phyloP scores from a whole-genome alignment of 2,113 vertebrate genomes.

The Bettongia penicillata region DNA sequence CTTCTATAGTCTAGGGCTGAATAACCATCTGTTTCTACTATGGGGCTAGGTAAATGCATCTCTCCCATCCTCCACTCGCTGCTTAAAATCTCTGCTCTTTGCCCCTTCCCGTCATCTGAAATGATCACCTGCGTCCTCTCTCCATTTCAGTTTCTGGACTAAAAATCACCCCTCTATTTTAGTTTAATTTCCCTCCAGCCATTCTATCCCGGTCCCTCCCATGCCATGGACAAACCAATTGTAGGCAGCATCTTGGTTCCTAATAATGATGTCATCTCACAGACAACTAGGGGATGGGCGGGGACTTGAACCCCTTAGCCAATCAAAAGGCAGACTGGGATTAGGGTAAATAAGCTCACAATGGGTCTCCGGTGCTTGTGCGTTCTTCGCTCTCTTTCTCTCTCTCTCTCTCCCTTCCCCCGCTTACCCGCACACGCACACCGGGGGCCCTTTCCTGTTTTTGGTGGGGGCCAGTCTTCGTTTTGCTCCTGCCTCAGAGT shows the following conservation, averaged over 20 bases:
- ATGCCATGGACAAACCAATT: conserved; percentile 58
- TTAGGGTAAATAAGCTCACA: neutral
- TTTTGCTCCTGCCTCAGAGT: neutral
- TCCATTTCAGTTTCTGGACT: neutral
- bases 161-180: neutral
- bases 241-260: neutral
- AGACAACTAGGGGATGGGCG: conserved; percentile 57
- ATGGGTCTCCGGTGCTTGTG: neutral
- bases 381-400: neutral
- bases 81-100: conserved; percentile 33
- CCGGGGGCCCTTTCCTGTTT: too few relatives aligned
- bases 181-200: neutral
- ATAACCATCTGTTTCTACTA: conserved; percentile 61
- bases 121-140: neutral
- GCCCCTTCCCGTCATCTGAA: neutral
- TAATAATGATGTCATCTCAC: conserved; percentile 64
- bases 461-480: too few relatives aligned
- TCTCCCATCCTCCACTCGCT: conserved; percentile 47
- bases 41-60: conserved; percentile 55
- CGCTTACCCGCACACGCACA: too few relatives aligned
- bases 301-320: neutral
- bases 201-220: conserved; percentile 50
- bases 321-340: neutral
- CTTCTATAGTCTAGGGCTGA: conserved; percentile 26
- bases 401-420: too few relatives aligned